Conservation (phyloP, 2,113 vertebrate species). For the Halichoerus grypus region DNA sequence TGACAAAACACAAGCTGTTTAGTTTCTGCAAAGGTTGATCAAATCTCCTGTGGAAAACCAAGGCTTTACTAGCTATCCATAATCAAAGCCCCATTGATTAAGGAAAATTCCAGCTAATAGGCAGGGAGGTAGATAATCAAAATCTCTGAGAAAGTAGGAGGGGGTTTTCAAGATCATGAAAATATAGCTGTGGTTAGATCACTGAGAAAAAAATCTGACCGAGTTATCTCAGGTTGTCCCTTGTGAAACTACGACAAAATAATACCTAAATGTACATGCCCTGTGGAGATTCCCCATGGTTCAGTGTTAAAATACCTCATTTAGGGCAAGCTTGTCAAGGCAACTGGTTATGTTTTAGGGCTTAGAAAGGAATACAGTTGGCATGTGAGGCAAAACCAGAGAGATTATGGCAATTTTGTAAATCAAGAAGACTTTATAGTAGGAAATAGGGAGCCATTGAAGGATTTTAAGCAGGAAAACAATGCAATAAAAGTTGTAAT, state of each 20-base stretch:
- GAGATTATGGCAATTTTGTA: constrained; percentile 54
- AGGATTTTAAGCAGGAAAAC: constrained; percentile 62
- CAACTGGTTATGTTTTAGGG: neutral
- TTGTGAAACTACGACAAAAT: constrained; percentile 20
- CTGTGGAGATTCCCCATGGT: neutral
- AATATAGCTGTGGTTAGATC: neutral
- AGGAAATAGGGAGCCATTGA: constrained; percentile 61
- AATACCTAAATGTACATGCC: neutral
- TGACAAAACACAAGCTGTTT: constrained; percentile 84
- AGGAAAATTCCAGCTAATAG: neutral
- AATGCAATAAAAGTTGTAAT: constrained; percentile 68
- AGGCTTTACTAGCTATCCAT: neutral
- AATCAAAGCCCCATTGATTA: neutral
- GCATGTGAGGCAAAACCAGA: neutral
- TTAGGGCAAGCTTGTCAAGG: neutral
- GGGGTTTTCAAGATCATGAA: neutral
- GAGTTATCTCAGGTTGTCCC: neutral
- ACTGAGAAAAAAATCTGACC: neutral
- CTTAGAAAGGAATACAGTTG: constrained; percentile 33
- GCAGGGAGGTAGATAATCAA: neutral
- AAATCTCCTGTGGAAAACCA: neutral
- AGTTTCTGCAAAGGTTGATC: constrained; percentile 57
- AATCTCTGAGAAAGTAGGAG: neutral
- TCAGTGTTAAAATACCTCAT: constrained; percentile 16
- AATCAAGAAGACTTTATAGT: constrained; percentile 66